Evolutionary conservation across 37 sponge, comb jelly and placozoan genomes (phyloP), one percentile per base, ranked within the genome.

Genomic region (Beroe ovata): DNA sequence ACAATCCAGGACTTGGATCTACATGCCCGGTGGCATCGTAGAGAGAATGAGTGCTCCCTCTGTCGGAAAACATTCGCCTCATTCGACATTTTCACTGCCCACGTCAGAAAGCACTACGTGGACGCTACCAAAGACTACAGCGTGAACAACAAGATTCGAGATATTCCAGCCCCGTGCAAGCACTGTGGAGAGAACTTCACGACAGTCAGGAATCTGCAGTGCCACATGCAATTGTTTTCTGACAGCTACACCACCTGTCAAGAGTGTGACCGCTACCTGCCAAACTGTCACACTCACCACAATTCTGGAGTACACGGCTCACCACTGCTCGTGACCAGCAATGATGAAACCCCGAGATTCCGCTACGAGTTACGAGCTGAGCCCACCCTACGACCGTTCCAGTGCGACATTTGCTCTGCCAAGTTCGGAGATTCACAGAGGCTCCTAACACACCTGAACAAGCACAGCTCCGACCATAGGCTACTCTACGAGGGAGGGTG

Each of bases 81-180:
- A 1, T 77, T 77, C 28, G 84, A 77, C 28, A 77, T 77, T 23
- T 77, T 77, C 84, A 40, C 19, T 1, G 35, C 47, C 0, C 84
- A 77, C 23, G 84, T 77, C 20, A 11, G 84, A 25, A 77, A 77
- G 28, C 84, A 77, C 21, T 77, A 77, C 38, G 84, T 77, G 21
- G 84, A 77, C 41, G 84, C 84, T 22, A 77, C 84, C 8, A 77
- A 77, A 54, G 84, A 77, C 41, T 77, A 25, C 47, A 40, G 47
- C 29, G 84, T 77, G 41, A 42, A 39, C 54, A 77, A 77, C 29
- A 38, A 77, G 28, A 77, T 77, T n/a, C 16, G 42, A 4, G 84
- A 77, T 21, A 25, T 8, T 11, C 54, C 54, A 40, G 47, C 33
- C 22, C 16, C 54, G 54, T 77, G 84, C 41, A 77, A 11, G 14